Evolutionary conservation across 2,797 vertebrate species (phyloP), one percentile per base, ranked within the genome.

Genomic region (Muscicapa striata): DNA sequence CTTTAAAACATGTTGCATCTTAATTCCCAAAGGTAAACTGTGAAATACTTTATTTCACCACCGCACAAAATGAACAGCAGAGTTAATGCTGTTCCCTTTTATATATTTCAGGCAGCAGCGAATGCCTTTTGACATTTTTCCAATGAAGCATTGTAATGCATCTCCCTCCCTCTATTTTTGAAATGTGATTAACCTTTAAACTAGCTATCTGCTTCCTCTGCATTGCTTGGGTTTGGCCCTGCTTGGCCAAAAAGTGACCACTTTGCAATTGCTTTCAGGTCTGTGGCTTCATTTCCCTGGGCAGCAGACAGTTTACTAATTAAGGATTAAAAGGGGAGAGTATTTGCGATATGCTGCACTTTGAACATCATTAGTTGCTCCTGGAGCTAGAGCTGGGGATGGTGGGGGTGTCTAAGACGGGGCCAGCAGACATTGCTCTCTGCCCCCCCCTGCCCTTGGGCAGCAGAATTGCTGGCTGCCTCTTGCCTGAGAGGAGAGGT

Each of bases 121-220:
- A 94, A 96, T 78, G 55, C 54, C 68, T 93, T 96, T 80, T 85
- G 93, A 95, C 90, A 80, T 89, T 95, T 96, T 92, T 77, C 91
- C 94, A 78, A 90, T 89, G 85, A 90, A 89, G 62, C 73, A 87
- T 13, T 74, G 32, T 87, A 84, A 91, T 62, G 89, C 55, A 74
- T 61, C 72, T 93, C 84, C 55, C 43, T 76, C 57, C 54, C 63
- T 26, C 57, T 84, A n/a, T 46, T 87, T 95, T 5, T 85, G 69
- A 95, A 78, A 89, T 41, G n/a, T 0, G 36, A 80, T 85, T 92
- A 95, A 91, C 92, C 84, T 94, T 93, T 94, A 67, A 76, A 46
- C 48, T 14, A 84, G 40, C 52, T 74, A 41, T 85, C 41, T 82
- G 45, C 45, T 89, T 49, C 45, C 45, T 49, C 61, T 57, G 72